Evolutionary conservation across 92 coral and sea anemone species (phyloP).

Genomic region (Porites cylindrica): DNA sequence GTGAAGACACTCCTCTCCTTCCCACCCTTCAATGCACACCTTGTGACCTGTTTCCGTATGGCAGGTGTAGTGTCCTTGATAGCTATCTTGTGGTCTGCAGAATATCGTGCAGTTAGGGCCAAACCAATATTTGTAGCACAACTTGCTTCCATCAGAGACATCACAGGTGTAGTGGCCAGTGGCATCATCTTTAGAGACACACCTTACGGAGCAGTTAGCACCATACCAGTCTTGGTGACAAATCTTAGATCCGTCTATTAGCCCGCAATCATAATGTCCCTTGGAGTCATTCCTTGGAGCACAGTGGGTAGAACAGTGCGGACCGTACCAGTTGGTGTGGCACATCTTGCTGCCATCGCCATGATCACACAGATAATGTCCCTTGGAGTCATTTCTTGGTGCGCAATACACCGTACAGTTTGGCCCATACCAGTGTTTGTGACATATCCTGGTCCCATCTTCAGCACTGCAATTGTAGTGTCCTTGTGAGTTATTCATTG

Average conservation of each 20-base stretch:
- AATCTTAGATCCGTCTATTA: slow-evolving; percentile 46
- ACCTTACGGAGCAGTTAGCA: slow-evolving; percentile 54
- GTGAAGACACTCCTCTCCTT: slow-evolving; percentile 30
- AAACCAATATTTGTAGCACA: slow-evolving; percentile 76
- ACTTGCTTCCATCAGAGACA: slow-evolving; percentile 54
- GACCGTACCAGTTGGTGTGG: slow-evolving; percentile 68
- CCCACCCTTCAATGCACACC: slow-evolving; percentile 58
- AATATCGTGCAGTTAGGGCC: slow-evolving; percentile 71
- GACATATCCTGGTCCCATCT: slow-evolving; percentile 64
- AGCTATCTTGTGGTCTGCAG: slow-evolving; percentile 75
- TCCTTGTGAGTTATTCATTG: slow-evolving; percentile 35
- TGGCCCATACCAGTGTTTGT: slow-evolving; percentile 52
- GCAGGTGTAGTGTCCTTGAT: slow-evolving; percentile 73
- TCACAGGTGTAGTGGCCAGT: slow-evolving; percentile 78
- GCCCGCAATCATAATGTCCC: slow-evolving; percentile 59
- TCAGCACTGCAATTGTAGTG: slow-evolving; percentile 56
- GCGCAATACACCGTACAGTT: slow-evolving; percentile 71
- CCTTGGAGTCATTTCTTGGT: slow-evolving; percentile 49
- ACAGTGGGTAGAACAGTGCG: slow-evolving; percentile 65
- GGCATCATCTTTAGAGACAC: slow-evolving; percentile 49
- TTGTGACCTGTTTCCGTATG: slow-evolving; percentile 59
- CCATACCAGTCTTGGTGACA: slow-evolving; percentile 82
- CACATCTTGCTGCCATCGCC: slow-evolving; percentile 48
- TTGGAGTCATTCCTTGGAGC: slow-evolving; percentile 25
- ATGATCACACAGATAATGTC: slow-evolving; percentile 63